These are phyloP conservation scores for Ophioninae sp. DNA, from an alignment of 2,888 invertebrate species.

Conservation along the genomic window DNA sequence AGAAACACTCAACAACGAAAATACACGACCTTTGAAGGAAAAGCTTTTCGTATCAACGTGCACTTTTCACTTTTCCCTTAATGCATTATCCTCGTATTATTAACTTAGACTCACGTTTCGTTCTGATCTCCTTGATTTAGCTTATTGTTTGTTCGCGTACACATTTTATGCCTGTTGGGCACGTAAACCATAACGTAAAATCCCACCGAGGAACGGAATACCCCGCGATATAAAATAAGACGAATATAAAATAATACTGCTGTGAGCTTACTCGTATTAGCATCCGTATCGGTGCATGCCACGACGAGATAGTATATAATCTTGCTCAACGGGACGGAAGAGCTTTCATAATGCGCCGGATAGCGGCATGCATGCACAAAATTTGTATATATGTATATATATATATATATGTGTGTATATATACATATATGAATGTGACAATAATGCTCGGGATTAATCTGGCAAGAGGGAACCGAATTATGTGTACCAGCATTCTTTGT, in stretches of 20 bases:
- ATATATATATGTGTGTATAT: slow-evolving; percentile 9
- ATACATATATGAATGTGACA: slow-evolving; percentile 46
- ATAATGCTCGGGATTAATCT: slow-evolving; percentile 54
- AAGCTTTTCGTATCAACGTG: too few species aligned
- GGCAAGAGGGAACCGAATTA: slow-evolving; percentile 43
- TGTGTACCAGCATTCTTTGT: slow-evolving; percentile 4
- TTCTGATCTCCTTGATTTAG: neutral
- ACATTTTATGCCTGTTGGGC: slow-evolving; percentile 11
- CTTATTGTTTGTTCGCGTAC: neutral
- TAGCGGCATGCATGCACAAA: neutral
- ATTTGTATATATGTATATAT: neutral
- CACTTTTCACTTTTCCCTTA: neutral
- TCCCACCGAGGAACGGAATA: slow-evolving; percentile 19
- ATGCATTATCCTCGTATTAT: neutral
- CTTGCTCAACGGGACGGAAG: slow-evolving; percentile 47
- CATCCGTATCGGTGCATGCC: slow-evolving; percentile 50
- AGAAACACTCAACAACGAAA: too few species aligned
- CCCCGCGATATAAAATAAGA: too few species aligned
- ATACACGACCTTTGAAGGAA: too few species aligned
- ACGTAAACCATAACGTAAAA: slow-evolving; percentile 20
- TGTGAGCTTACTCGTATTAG: slow-evolving; percentile 29
- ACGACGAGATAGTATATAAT: slow-evolving; percentile 57
- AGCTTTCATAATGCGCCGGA: slow-evolving; percentile 46
- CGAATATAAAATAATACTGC: slow-evolving; percentile 29
- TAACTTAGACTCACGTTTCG: neutral